Base-by-base conservation (phyloP, 2,888 invertebrate genomes). In the Eupithecia pulchellata region DNA sequence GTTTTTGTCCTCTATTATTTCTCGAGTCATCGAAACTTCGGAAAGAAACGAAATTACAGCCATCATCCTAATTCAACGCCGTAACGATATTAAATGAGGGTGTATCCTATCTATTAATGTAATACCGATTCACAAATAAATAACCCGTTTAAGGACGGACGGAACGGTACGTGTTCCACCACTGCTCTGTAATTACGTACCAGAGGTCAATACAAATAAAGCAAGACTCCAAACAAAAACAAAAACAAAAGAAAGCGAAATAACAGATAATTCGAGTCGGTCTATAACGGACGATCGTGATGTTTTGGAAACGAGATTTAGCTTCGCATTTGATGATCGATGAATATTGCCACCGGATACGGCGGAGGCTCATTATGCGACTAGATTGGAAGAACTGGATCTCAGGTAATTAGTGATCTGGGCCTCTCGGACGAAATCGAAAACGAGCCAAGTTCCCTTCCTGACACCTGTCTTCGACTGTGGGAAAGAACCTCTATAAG, bases 11-110 rank as follows among this genome's bases (percentile, higher is more conserved):
- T 81, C 80, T 78, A 84, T 80, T 77, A 77, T 72, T 66, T 69
- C 68, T 58, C 65, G 73, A 79, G 73, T 77, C 79, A 77, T 79
- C 82, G 77, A 83, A 79, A 81, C 81, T 75, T 78, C 77, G 79
- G 76, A 80, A 72, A 73, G 71, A 84, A 87, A 85, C 79, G 79
- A 91, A 91, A 92, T 92, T 89, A 90, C 89, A 89, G 81, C 82
- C 86, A 90, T 91, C 89, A 89, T 88, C 88, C 86, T 85, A 90
- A 92, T 90, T 89, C 88, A 84, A 85, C 84, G 82, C 84, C 84
- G 88, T 91, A 90, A 89, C 91, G 84, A 91, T 91, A 93, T 92
- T 92, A 93, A 93, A 93, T 92, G 93, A 91, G 89, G 92, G 93
- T 90, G 89, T 88, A 89, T 86, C 90, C 87, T 81, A 84, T 89